Base-by-base conservation (phyloP, 2,888 invertebrate genomes). In the Tethea ocularis region DNA sequence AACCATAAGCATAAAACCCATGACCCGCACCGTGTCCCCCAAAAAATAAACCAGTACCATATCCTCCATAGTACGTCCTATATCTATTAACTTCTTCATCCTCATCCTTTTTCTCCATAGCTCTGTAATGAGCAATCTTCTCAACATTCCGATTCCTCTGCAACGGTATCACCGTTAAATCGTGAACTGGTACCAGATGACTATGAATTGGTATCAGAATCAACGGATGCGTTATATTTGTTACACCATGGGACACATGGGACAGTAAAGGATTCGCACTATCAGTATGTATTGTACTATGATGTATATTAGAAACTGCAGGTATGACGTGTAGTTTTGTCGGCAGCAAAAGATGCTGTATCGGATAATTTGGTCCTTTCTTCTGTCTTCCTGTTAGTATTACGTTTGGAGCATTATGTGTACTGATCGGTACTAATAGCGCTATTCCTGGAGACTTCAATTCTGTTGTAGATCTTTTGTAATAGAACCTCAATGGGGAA, bases 11-110 rank as follows among this genome's bases (percentile, higher is more conserved):
- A 65, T 89, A 91, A 68, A 85, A 91, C 0, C 92, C 92, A 56
- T 92, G 92, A 0, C 92, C 92, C 0, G 90, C 86, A 0, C 92
- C 92, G 13, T 90, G 91, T 0, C 92, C 92, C 0, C 92, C 92
- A 20, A 85, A 89, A 24, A 82, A 82, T 63, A 91, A 72, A 0
- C 91, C 91, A 0, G 80, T 81, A 0, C 92, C 92, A 53, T 83
- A 90, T 2, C 92, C 92, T 0, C 92, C 92, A 59, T 87, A 83
- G 38, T 87, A 88, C 1, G 83, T 88, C 54, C 91, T 75, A 59
- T 79, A 88, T 36, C 75, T 74, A 29, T 83, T 87, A 15, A 74
- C 77, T 24, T 86, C 84, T 5, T 82, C 77, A 0, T 84, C 78
- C 17, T 81, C 78, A 0, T 81, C 74, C 11, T 70, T 77, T 57